Evolutionary conservation across 2,797 vertebrate genomes (phyloP), one percentile per base, ranked within the genome.

Genomic region (Silurus aristotelis): DNA sequence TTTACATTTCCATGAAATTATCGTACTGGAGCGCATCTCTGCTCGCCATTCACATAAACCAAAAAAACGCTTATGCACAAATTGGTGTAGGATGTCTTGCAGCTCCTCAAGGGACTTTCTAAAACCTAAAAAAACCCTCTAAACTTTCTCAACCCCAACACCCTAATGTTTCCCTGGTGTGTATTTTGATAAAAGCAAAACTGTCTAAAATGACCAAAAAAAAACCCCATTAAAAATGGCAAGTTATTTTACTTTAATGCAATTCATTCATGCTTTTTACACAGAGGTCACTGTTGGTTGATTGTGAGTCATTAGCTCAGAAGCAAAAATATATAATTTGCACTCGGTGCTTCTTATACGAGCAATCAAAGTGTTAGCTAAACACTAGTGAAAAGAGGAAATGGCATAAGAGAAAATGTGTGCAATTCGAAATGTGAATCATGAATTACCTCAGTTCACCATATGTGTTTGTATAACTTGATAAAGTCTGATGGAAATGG

Each of bases 1-100:
- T 80, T 80, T 80, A 55, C 63, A 80, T 80, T 80, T 67, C 63
- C 10, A 31, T 81, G 55, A 52, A 80, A 55, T 68, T n/a, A 80
- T 66, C 7, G 17, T 31, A 67, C 22, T 66, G 14, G 17, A 67
- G 61, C 63, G 52, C n/a, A 67, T 81, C 79, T 81, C n/a, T 20
- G 43, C 25, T 31, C 31, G 25, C 52, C 25, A 20, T 76, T 63
- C 38, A 63, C 77, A n/a, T 64, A 67, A 55, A 56, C n/a, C 6
- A 68, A 52, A 68, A 52, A 81, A n/a, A 22, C 63, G 60, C 77
- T 48, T 31, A n/a, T 15, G 77, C 22, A 46, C 22, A 78, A 61
- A 61, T 14, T 61, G 58, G 58, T 17, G 15, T 14, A 61, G 76
- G 77, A 27, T 63, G 77, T 63, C 20, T 20, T 63, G 77, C 12